Percentiles rank a stretch among this genome's conserved stretches.
These are phyloP conservation scores for Malurus elegans DNA, from an alignment of 2,113 vertebrate species.

Conservation along the genomic window DNA sequence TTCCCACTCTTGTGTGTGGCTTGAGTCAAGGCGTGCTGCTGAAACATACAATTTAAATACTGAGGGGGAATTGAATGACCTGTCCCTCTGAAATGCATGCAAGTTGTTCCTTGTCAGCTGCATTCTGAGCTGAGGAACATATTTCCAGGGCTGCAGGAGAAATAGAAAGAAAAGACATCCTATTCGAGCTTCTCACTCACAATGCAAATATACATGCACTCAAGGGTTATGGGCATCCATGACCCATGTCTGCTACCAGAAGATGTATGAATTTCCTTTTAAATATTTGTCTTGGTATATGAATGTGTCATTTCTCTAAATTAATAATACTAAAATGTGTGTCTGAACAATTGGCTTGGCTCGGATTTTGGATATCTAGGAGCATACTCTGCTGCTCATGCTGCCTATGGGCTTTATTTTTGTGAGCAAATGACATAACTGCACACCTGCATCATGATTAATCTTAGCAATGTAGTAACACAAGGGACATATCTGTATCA, in stretches of 20 bases:
- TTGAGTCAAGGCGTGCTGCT: background rate
- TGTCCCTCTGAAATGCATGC: slow-evolving; percentile 24
- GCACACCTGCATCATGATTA: background rate
- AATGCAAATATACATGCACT: background rate
- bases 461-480: background rate
- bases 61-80: background rate
- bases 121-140: slow-evolving; percentile 23
- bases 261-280: background rate
- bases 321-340: background rate
- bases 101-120: background rate
- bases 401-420: background rate
- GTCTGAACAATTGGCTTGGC: background rate
- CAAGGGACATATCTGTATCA: background rate
- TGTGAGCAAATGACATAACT: background rate
- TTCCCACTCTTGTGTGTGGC: background rate
- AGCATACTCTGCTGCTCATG: background rate
- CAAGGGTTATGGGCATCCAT: accelerated
- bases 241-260: background rate
- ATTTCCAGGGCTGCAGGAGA: background rate
- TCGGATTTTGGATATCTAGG: background rate
- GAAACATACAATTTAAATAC: background rate
- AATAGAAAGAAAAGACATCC: background rate
- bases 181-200: background rate
- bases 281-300: background rate
- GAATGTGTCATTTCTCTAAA: background rate